These are phyloP conservation scores for Trilocha varians DNA, from an alignment of 2,888 invertebrate genomes.

Conservation along the genomic window DNA sequence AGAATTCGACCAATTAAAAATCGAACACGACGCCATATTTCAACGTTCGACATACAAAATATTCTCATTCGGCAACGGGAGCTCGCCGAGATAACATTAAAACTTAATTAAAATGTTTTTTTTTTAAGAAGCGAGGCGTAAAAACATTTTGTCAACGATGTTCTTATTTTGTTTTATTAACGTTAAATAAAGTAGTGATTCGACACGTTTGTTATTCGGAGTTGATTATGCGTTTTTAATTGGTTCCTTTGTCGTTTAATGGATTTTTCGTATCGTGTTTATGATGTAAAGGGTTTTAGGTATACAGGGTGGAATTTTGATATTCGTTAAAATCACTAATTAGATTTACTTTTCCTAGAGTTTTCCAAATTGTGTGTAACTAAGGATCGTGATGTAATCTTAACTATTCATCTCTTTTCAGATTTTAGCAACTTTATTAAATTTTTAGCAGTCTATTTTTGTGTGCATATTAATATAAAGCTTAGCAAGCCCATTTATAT, in stretches of 20 bases:
- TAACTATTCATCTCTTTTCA: too few relatives aligned
- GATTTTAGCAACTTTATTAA: too few relatives aligned
- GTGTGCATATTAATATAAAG: too few relatives aligned
- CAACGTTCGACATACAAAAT: conserved; percentile 21
- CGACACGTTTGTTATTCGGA: conserved; percentile 4
- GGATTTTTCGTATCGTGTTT: not conserved
- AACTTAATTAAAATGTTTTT: conserved; percentile 57
- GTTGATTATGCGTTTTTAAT: not conserved
- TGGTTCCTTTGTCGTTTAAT: not conserved
- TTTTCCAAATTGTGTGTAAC: too few relatives aligned
- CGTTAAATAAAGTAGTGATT: not conserved
- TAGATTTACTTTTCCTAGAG: too few relatives aligned
- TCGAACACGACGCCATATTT: not conserved
- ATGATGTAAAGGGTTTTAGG: not conserved
- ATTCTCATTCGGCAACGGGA: conserved; percentile 50
- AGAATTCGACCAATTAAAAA: not conserved
- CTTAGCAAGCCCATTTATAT: too few relatives aligned
- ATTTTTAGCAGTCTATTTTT: too few relatives aligned
- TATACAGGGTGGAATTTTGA: too few relatives aligned
- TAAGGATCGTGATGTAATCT: too few relatives aligned
- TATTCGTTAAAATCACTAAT: too few relatives aligned
- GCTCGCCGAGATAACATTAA: conserved; percentile 61
- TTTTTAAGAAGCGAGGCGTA: conserved; percentile 29
- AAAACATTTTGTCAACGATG: conserved; percentile 47
- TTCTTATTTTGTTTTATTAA: conserved; percentile 12